Evolutionary conservation across 2,797 vertebrate species (phyloP), one percentile per base, ranked within the genome.

Genomic region (Apogon hyalosoma): DNA sequence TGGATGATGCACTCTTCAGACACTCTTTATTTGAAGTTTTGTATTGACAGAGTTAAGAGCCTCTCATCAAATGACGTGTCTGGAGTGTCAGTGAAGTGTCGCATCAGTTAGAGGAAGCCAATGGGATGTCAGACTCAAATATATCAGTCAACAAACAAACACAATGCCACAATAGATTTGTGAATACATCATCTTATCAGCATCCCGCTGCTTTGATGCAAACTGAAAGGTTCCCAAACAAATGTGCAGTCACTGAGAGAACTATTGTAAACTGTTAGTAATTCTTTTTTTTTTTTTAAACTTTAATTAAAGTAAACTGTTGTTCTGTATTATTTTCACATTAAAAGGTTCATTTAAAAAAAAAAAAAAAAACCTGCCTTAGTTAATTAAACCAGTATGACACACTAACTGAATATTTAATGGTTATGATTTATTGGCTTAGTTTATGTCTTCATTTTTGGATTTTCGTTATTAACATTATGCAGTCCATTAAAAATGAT

Each of bases 41-140:
- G 41, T 69, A 53, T 75, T 64, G 56, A 75, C 66, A 71, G 21
- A 67, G 74, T 48, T 67, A 16, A 60, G 56, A 64, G 59, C 11
- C 16, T 41, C 38, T 82, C 57, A 45, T 74, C 53, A 49, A 33
- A 63, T 47, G 14, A 56, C 70, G 41, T 53, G 72, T 75, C 63
- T 75, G 57, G 2, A 74, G 65, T 56, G 47, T 75, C 42, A 52
- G 19, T 31, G 39, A 50, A 71, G 60, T 45, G 48, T 4, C 24
- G 14, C 67, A 79, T 54, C 54, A 82, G 63, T 83, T 53, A 49
- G 8, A 31, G 2, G 24, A 61, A 7, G 47, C 59, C 53, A 67
- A 9, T 0, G 2, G 46, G 18, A 70, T 13, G 31, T 56, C 48
- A 63, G 4, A 66, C 51, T 75, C 41, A 39, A 42, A 72, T 31